Conservation (phyloP, 2,888 invertebrate species). For the Prosapia bicincta region DNA sequence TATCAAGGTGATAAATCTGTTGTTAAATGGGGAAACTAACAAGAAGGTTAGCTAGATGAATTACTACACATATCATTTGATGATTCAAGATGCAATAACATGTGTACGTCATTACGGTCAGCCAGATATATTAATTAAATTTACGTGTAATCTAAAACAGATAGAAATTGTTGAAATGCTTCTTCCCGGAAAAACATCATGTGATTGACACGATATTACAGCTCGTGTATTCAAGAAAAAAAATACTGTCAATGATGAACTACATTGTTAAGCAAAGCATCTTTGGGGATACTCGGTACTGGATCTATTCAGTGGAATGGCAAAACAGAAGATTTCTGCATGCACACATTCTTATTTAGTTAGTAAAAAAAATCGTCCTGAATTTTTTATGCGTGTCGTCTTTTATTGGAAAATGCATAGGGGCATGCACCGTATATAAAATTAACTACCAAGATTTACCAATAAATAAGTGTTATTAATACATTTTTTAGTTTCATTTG, state of each 20-base stretch:
- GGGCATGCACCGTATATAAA: too few species aligned
- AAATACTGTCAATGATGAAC: conserved; percentile 25
- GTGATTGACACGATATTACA: conserved; percentile 39
- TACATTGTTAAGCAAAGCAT: conserved; percentile 19
- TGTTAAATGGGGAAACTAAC: conserved; percentile 24
- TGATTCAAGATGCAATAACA: conserved; percentile 43
- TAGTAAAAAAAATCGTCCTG: not conserved
- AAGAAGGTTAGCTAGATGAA: conserved; percentile 22
- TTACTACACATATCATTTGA: conserved; percentile 30
- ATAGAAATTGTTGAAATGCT: conserved; percentile 37
- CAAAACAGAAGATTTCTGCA: conserved; percentile 44
- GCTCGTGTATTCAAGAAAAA: conserved; percentile 30
- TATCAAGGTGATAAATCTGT: conserved; percentile 30
- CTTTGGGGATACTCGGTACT: conserved; percentile 32
- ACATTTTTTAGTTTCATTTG: too few species aligned
- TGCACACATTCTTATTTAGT: conserved; percentile 31
- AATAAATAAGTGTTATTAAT: too few species aligned
- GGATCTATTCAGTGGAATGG: too few species aligned
- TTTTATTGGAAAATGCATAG: too few species aligned
- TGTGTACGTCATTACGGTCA: conserved; percentile 40
- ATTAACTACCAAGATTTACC: too few species aligned
- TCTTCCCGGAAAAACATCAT: conserved; percentile 29
- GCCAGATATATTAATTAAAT: conserved; percentile 39
- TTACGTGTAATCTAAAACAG: conserved; percentile 41
- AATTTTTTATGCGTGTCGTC: too few species aligned